Evolutionary conservation across 2,113 vertebrate species (phyloP).

Genomic region (Psammodynastes pulverulentus): DNA sequence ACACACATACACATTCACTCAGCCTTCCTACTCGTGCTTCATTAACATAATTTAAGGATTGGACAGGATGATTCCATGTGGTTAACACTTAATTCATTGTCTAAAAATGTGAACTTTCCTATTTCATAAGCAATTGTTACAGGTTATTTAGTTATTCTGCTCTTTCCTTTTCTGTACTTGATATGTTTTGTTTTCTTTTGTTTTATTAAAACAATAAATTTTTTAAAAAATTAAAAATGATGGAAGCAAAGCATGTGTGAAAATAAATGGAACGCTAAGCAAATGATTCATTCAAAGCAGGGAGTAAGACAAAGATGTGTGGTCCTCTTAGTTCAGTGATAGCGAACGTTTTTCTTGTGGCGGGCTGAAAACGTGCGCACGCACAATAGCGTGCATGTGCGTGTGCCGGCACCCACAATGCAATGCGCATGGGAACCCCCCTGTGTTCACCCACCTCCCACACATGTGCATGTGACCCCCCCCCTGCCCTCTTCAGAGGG

Average conservation of each 20-base stretch:
- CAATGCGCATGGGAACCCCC: no score
- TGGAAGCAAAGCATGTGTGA: background rate
- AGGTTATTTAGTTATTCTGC: background rate
- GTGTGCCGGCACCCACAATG: no score
- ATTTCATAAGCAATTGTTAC: background rate
- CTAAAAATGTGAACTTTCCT: background rate
- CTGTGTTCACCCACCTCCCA: no score
- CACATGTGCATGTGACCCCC: no score
- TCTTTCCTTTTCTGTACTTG: background rate
- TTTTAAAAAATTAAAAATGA: background rate
- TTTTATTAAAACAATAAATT: background rate
- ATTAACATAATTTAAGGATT: background rate
- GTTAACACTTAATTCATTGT: background rate
- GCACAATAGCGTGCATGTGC: no score
- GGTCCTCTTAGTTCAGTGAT: no score
- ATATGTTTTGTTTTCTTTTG: background rate
- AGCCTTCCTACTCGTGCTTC: background rate
- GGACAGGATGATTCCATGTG: background rate
- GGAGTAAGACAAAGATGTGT: background rate
- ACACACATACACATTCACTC: background rate
- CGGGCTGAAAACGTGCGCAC: no score
- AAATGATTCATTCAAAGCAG: background rate
- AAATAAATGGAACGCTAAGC: background rate
- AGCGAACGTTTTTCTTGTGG: no score
- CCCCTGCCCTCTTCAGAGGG: no score